Evolutionary conservation across 2,113 vertebrate species (phyloP).

Genomic region (Menidia beryllina): DNA sequence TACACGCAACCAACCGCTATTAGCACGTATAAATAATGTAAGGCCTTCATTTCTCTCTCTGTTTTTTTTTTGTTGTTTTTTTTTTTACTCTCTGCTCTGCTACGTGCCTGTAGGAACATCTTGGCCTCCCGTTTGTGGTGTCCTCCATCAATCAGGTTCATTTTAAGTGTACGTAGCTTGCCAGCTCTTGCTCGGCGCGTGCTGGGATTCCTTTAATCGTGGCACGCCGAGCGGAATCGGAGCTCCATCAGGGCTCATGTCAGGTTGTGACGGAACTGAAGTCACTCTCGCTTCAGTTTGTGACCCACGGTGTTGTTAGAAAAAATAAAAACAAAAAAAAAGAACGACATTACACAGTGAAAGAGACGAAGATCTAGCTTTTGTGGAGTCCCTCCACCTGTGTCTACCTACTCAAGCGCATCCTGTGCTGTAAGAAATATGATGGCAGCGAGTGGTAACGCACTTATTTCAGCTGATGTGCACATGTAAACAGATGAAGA

Average conservation of each 20-base stretch:
- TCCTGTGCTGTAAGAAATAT: slow-evolving; percentile 34
- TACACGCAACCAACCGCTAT: slow-evolving; percentile 91
- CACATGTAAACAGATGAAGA: slow-evolving; percentile 47
- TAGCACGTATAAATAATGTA: slow-evolving; percentile 99
- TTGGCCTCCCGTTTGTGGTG: slow-evolving; percentile 95
- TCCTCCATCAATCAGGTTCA: slow-evolving; percentile 99
- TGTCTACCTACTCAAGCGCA: slow-evolving; percentile 18
- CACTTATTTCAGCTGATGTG: slow-evolving; percentile 59
- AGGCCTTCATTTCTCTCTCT: slow-evolving; percentile 65
- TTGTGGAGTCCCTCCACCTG: no score
- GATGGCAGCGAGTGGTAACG: slow-evolving; percentile 58
- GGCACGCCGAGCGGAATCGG: slow-evolving; percentile 84
- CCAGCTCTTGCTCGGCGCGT: slow-evolving; percentile 88
- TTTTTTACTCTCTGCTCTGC: slow-evolving; percentile 89
- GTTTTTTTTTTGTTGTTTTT: slow-evolving; percentile 79
- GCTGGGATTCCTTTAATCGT: slow-evolving; percentile 94
- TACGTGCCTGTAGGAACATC: slow-evolving; percentile 95
- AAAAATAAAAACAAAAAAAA: slow-evolving; percentile 25
- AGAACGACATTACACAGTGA: slow-evolving; percentile 40
- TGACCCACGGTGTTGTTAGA: slow-evolving; percentile 60
- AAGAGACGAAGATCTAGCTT: slow-evolving; percentile 47
- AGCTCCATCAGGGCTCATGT: slow-evolving; percentile 86
- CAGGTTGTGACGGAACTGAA: slow-evolving; percentile 83
- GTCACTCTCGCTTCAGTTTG: slow-evolving; percentile 73
- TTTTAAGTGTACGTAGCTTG: slow-evolving; percentile 96